These are phyloP conservation scores for Microchirus variegatus DNA, from an alignment of 2,797 vertebrate genomes.

Conservation along the genomic window DNA sequence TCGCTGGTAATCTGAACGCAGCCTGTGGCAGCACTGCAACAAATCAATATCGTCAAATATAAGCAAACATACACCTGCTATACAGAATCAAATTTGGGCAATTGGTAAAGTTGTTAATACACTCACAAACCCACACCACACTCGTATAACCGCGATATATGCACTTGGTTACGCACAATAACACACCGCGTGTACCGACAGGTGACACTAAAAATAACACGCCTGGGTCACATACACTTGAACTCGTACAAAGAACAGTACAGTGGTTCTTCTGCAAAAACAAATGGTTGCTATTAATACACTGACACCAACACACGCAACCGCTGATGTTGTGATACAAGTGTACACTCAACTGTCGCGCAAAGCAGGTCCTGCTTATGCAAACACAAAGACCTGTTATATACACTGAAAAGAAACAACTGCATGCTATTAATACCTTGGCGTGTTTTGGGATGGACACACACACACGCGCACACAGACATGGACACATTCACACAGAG, in stretches of 20 bases:
- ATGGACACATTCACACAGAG: constrained; percentile 52
- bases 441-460: constrained; percentile 43
- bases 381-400: constrained; percentile 81
- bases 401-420: constrained; percentile 74
- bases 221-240: constrained; percentile 16
- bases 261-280: constrained; percentile 57
- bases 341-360: constrained; percentile 63
- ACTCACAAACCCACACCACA: constrained; percentile 34
- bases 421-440: constrained; percentile 77
- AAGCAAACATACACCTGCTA: background rate
- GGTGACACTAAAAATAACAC: constrained; percentile 76
- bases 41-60: background rate
- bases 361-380: constrained; percentile 67
- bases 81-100: constrained; percentile 39
- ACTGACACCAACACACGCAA: constrained; percentile 34
- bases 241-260: constrained; percentile 54
- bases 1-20: too few relatives aligned
- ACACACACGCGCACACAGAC: constrained; percentile 44
- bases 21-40: background rate
- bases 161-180: constrained; percentile 50
- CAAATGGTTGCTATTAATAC: constrained; percentile 76
- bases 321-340: constrained; percentile 34
- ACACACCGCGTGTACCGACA: constrained; percentile 67
- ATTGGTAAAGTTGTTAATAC: constrained; percentile 62
- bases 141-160: constrained; percentile 1